phyloP scores from a whole-genome alignment of 2,113 vertebrate genomes.

The Psephotus haematonotus region DNA sequence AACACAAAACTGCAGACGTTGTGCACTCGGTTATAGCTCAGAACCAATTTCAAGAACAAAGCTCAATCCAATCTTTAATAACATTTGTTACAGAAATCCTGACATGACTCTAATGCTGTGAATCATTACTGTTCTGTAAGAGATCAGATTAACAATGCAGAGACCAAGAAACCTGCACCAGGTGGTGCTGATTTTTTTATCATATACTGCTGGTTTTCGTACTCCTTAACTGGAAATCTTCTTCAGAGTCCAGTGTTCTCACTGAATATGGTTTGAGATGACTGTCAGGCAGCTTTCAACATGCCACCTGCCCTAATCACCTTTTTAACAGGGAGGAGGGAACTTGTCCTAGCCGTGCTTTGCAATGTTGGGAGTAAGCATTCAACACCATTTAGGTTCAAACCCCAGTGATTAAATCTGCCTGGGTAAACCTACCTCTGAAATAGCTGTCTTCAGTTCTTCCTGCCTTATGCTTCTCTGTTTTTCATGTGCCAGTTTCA shows the following conservation, averaged over 20 bases:
- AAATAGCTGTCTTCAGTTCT: neutral
- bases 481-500: neutral
- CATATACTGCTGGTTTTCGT: neutral
- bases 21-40: slow-evolving; percentile 68
- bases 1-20: slow-evolving; percentile 70
- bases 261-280: neutral
- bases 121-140: slow-evolving; percentile 17
- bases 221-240: neutral
- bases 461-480: neutral
- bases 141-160: neutral
- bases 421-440: neutral
- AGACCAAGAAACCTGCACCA: neutral
- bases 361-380: neutral
- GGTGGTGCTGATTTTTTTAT: neutral
- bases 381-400: neutral
- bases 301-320: neutral
- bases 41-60: slow-evolving; percentile 63
- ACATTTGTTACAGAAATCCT: slow-evolving; percentile 24
- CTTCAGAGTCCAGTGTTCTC: neutral
- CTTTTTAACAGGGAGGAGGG: neutral
- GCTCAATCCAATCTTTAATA: neutral
- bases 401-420: neutral
- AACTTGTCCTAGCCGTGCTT: neutral
- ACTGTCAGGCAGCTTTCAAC: neutral
- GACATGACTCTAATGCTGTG: neutral